These are phyloP conservation scores for Megamerina dolium DNA, from an alignment of 2,888 invertebrate genomes.

Conservation along the genomic window DNA sequence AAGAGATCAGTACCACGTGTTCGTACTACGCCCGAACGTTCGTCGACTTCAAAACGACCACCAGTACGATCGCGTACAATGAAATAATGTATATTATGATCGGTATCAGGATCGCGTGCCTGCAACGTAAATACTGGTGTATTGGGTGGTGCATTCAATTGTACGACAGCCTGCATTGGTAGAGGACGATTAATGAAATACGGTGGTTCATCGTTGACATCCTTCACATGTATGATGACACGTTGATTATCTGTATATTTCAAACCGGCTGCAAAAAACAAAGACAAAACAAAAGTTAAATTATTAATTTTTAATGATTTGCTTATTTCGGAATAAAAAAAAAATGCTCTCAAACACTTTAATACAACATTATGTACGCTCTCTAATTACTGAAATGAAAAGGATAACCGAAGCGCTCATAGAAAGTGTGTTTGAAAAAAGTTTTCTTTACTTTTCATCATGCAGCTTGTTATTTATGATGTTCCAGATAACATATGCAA, in stretches of 20 bases:
- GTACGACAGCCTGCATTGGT: constrained; percentile 96
- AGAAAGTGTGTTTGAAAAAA: no score
- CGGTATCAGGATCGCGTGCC: constrained; percentile 93
- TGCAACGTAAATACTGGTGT: constrained; percentile 96
- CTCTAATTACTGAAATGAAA: no score
- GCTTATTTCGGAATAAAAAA: no score
- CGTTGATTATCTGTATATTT: constrained; percentile 88
- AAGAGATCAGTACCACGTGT: constrained; percentile 88
- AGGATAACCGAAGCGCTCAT: no score
- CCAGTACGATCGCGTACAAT: constrained; percentile 86
- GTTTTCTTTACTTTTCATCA: constrained; percentile 1
- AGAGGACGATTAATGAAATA: constrained; percentile 95
- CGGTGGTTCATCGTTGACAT: constrained; percentile 92
- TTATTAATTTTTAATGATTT: not conserved
- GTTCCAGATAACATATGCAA: not conserved
- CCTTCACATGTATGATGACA: constrained; percentile 89
- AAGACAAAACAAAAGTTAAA: no score
- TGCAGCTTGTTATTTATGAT: not conserved
- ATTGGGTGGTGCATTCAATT: constrained; percentile 90
- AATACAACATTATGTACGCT: no score
- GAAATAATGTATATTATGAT: constrained; percentile 93
- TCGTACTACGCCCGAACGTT: constrained; percentile 85
- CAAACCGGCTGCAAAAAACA: constrained; percentile 39
- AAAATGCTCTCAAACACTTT: no score
- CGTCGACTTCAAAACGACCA: constrained; percentile 77